Evolutionary conservation across 2,113 vertebrate species (phyloP).

Genomic region (Hassar affinis): DNA sequence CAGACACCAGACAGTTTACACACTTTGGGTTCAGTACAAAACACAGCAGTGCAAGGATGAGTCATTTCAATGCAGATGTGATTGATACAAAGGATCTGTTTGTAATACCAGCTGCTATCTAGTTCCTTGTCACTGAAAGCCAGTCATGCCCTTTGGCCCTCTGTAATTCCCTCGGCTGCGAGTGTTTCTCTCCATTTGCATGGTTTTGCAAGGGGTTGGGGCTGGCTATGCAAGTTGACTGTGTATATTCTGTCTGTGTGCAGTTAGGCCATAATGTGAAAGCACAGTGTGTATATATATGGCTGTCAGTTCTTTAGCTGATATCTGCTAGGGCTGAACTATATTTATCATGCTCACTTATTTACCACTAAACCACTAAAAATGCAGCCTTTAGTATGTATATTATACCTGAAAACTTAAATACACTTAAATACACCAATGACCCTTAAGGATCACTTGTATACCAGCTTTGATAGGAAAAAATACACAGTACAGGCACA

Average conservation of each 20-base stretch:
- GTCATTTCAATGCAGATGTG: background rate
- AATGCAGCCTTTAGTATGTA: too few species aligned
- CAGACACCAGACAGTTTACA: background rate
- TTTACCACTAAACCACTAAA: background rate
- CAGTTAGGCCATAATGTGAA: background rate
- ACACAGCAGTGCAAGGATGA: background rate
- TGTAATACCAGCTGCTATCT: conserved; percentile 16
- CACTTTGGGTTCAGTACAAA: background rate
- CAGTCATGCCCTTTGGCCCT: conserved; percentile 57
- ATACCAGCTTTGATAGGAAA: background rate
- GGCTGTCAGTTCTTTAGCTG: too few species aligned
- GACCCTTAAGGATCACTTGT: background rate
- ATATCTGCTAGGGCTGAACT: background rate
- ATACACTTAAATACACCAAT: too few species aligned
- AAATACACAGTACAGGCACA: background rate
- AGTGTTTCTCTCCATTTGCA: background rate
- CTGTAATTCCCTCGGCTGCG: conserved; percentile 10
- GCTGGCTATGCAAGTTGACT: background rate
- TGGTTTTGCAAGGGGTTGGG: conserved; percentile 8
- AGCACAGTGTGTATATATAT: background rate
- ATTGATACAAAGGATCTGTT: conserved; percentile 41
- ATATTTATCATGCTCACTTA: background rate
- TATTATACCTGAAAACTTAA: background rate
- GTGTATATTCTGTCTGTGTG: background rate
- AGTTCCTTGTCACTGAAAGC: conserved; percentile 46